Base-by-base conservation (phyloP, 2,888 invertebrate genomes). In the Osmoderma eremita region DNA sequence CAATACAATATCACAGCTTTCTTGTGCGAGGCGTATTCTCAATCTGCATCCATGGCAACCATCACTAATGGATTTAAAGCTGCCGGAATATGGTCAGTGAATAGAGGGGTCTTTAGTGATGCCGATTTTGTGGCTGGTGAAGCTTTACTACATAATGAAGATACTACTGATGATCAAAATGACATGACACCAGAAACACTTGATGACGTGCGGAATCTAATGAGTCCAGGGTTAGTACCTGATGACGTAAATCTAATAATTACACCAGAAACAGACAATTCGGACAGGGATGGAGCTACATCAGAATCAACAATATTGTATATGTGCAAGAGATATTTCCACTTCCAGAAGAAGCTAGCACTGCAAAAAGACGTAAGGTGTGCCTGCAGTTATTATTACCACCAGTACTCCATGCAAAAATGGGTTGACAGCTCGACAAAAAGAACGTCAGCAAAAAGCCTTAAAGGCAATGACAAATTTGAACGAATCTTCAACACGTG, bases 31-130 rank as follows among this genome's bases (percentile, higher is more conserved):
- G 71, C 70, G 41, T 72, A 74, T 69, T 66, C 56, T 45, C 58
- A 61, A 64, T 70, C 69, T 38, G 71, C 72, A 10, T 70, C 66
- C 17, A 42, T 68, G 20, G 66, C 42, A 62, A 71, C 42, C 62
- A 72, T 72, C 41, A 50, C 39, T 24, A 56, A 61, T 67, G 69
- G 63, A 53, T 73, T 73, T 50, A 39, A 63, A 38, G 70, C 61
- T 42, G 30, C 69, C 18, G 70, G 66, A 42, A 62, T 73, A 67
- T 71, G 69, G 70, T 70, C 71, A 15, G 72, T 73, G 5, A 5
- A 24, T 24, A n/a, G n/a, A n/a, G n/a, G n/a, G n/a, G n/a, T n/a
- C n/a, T 36, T 41, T 41, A 41, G 41, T 41, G 41, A 41, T 41
- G 41, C 41, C 41, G 41, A 41, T 41, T 41, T 41, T 41, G 41